These are phyloP conservation scores for Platycheirus rosarum DNA, from an alignment of 2,888 invertebrate genomes.

Conservation along the genomic window DNA sequence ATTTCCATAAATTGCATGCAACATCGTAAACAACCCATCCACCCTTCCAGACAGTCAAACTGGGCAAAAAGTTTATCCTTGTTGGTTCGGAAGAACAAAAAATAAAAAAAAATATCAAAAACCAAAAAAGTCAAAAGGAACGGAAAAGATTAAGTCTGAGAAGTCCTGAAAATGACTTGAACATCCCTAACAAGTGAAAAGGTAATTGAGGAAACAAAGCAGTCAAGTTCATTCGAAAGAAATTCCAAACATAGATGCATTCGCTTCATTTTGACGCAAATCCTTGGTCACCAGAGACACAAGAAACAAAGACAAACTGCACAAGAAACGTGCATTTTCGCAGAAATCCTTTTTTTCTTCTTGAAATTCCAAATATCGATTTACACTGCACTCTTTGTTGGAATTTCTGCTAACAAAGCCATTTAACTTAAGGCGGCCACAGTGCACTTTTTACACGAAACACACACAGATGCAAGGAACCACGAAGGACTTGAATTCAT, in stretches of 20 bases:
- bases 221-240: constrained; percentile 25
- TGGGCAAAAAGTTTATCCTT: constrained; percentile 11
- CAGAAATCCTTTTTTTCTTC: constrained; percentile 18
- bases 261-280: constrained; percentile 34
- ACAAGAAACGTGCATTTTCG: constrained; percentile 22
- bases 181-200: constrained; percentile 24
- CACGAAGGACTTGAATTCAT: constrained; percentile 42
- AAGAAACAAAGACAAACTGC: not conserved
- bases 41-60: not conserved
- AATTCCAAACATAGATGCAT: constrained; percentile 20
- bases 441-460: constrained; percentile 9
- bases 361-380: constrained; percentile 34
- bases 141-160: not conserved
- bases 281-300: constrained; percentile 8
- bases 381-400: constrained; percentile 29
- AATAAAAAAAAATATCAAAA: no score
- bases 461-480: constrained; percentile 4
- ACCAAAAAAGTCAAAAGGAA: not conserved
- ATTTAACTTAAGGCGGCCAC: not conserved
- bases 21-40: not conserved
- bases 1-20: constrained; percentile 32
- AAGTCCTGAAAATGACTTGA: constrained; percentile 20
- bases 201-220: not conserved
- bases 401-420: constrained; percentile 15
- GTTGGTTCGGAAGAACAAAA: no score